Evolutionary conservation across 2,797 vertebrate species (phyloP), one percentile per base, ranked within the genome.

Genomic region (Calcarius lapponicus): DNA sequence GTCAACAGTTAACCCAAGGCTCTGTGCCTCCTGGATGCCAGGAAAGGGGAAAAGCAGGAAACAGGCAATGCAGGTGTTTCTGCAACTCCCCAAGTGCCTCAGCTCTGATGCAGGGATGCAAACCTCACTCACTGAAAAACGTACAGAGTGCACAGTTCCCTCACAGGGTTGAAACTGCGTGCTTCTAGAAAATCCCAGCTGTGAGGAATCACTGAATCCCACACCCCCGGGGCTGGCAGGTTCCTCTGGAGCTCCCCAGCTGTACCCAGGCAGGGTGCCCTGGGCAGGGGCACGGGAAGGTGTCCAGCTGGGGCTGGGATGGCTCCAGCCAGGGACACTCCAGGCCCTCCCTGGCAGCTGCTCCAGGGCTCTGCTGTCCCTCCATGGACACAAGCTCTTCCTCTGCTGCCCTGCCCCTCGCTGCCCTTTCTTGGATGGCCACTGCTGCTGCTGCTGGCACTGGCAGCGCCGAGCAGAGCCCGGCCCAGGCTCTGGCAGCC

Each of bases 181-280:
- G 29, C 13, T n/a, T 69, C 56, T n/a, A 34, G n/a, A 54, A 61
- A 54, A 7, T 2, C 7, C 24, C 22, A 47, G 17, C 28, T n/a
- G 40, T 1, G 11, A 40, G 10, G 5, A 38, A 47, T 4, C 47
- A 3, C 19, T 4, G 15, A 38, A n/a, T 28, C 4, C 15, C 54
- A 14, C 20, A 56, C 2, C 13, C 32, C 54, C 10, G 32, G 9
- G 32, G 8, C 0, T 58, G 45, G 21, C 8, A 67, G 32, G 45
- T 0, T 1, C 1, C 7, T 18, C 9, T 42, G 60, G 25, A 26
- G 36, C 4, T 42, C 1, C 1, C 16, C 20, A 40, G 1, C 2
- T 10, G 34, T 31, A 51, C 11, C 51, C 36, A 20, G 51, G 9
- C 51, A 65, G 42, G 42, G 10, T n/a, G 48, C 29, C 50, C 51